Base-by-base conservation (phyloP, 1,140 invertebrate species). In the Wasmannia auropunctata region DNA sequence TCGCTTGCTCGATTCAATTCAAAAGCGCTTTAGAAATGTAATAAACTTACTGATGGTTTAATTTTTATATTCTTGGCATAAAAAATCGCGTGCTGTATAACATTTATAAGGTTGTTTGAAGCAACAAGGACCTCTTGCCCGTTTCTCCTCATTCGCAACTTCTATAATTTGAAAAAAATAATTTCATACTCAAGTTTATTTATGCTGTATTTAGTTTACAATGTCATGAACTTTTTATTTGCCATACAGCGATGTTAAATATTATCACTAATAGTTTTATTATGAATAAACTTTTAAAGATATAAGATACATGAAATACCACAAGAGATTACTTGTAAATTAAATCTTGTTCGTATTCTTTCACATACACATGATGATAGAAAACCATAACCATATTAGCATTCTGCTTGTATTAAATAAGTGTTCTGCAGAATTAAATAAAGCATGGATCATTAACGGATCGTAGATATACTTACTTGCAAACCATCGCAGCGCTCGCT, bases 121-220 rank as follows among this genome's bases (percentile, higher is more conserved):
- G 77, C 60, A 83, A 7, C 86, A 54, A 34, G 91, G 88, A 11
- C 85, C 69, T 60, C 90, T 88, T 46, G 80, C 88, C 56, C 56
- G 70, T 34, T 79, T 79, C 72, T 93, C 93, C 56, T 86, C 84
- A 31, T 83, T 84, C 11, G 93, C 92, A 19, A 88, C 93, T 60
- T 93, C 93, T 34, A 94, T 3, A 86, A 88, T 80, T 93, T 94
- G n/a, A 6, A 91, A 88, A 58, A 1, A 43, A 74, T 22, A 34
- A 83, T 40, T 72, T 5, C 3, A 51, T n/a, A 37, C n/a, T 46
- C 22, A 10, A 86, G n/a, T n/a, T n/a, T n/a, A 34, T n/a, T n/a
- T 34, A 40, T 60, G 25, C 11, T 51, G 11, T 2, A 14, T 28
- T 63, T 25, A 77, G 4, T 2, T 60, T 51, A 25, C 14, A 58